Conservation (phyloP, 2,113 vertebrate genomes). For the Albula glossodonta region DNA sequence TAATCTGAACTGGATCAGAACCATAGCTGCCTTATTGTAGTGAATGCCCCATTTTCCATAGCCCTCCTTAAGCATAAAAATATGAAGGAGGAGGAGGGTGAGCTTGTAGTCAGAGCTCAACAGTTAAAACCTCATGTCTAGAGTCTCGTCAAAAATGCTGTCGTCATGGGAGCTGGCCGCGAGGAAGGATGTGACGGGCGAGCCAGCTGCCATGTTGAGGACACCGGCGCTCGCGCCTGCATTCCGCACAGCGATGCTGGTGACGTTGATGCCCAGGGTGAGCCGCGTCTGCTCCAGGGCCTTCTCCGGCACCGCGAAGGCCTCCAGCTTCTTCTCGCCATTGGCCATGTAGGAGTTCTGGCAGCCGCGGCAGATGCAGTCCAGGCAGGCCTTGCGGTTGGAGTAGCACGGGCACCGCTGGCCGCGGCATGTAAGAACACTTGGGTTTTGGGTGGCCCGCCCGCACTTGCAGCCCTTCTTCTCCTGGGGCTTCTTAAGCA, state of each 20-base stretch:
- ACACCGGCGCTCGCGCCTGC: conserved; percentile 84
- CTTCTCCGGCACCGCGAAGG: conserved; percentile 97
- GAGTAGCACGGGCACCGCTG: conserved; percentile 97
- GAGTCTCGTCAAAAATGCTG: conserved; percentile 91
- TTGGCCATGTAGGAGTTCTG: conserved; percentile 99
- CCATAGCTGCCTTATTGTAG: conserved; percentile 85
- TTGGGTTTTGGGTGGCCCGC: conserved; percentile 97
- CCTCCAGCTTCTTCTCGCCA: conserved; percentile 97
- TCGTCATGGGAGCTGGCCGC: conserved; percentile 89
- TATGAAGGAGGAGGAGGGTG: conserved; percentile 59
- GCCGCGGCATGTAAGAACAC: conserved; percentile 97
- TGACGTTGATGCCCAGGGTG: conserved; percentile 97
- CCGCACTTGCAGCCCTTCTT: conserved; percentile 99
- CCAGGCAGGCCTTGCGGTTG: conserved; percentile 97
- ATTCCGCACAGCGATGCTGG: conserved; percentile 92
- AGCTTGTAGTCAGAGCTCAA: conserved; percentile 69
- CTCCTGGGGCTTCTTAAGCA: conserved; percentile 94
- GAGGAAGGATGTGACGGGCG: conserved; percentile 91
- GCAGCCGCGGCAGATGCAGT: conserved; percentile 98
- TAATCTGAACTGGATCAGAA: conserved; percentile 63
- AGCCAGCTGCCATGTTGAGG: conserved; percentile 83
- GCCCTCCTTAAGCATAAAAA: conserved; percentile 58
- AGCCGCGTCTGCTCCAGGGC: conserved; percentile 97
- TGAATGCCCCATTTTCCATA: conserved; percentile 73
- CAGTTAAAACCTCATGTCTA: conserved; percentile 90